A percentile compares a stretch with the other conserved stretches of the same genome.
phyloP scores from a whole-genome alignment of 2,888 invertebrate genomes.

The Megastigmus dorsalis region DNA sequence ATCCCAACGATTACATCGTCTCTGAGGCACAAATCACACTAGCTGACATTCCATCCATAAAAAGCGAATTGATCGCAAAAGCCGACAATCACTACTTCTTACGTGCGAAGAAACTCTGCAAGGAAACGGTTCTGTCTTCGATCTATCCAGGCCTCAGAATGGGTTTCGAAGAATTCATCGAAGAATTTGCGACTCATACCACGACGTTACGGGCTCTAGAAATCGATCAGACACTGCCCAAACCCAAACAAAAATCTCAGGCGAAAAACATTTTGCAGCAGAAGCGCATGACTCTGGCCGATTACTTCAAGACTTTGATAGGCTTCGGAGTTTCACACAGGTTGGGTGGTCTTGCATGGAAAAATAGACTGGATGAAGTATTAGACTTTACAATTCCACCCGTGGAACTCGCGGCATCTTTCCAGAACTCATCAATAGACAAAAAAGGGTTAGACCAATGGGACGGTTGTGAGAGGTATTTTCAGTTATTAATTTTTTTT shows the following conservation, averaged over 20 bases:
- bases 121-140: slow-evolving; percentile 78
- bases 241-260: slow-evolving; percentile 85
- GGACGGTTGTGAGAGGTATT: slow-evolving; percentile 84
- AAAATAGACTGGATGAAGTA: slow-evolving; percentile 73
- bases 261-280: slow-evolving; percentile 88
- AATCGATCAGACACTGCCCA: slow-evolving; percentile 75
- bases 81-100: slow-evolving; percentile 74
- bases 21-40: neutral
- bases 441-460: slow-evolving; percentile 78
- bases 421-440: slow-evolving; percentile 77
- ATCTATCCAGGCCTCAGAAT: slow-evolving; percentile 80
- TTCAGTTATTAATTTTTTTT: neutral
- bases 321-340: slow-evolving; percentile 88
- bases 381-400: slow-evolving; percentile 82
- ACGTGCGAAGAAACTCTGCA: slow-evolving; percentile 81
- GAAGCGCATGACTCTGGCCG: slow-evolving; percentile 89
- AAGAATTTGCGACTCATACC: slow-evolving; percentile 81
- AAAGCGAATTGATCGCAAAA: slow-evolving; percentile 71
- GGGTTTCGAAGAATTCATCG: slow-evolving; percentile 81
- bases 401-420: slow-evolving; percentile 80
- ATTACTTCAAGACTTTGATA: slow-evolving; percentile 87
- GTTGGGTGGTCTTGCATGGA: slow-evolving; percentile 79
- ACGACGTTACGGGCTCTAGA: slow-evolving; percentile 81
- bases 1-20: slow-evolving; percentile 71
- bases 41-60: neutral